phyloP scores from a whole-genome alignment of 2,113 vertebrate genomes.

The Campylorhamphus procurvoides region DNA sequence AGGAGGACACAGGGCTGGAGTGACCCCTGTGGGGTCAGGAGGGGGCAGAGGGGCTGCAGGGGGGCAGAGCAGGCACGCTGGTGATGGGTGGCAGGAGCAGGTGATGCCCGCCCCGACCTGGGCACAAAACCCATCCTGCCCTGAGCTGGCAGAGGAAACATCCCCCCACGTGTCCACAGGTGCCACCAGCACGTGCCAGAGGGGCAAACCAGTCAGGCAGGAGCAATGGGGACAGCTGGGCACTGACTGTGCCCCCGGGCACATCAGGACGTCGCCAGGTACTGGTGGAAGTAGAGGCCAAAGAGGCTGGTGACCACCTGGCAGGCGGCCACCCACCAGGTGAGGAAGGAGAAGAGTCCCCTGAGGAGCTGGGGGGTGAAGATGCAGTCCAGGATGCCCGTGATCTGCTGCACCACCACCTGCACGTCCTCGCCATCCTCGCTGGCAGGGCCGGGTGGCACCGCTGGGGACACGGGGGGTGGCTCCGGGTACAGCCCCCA shows the following conservation, averaged over 20 bases:
- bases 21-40: accelerated
- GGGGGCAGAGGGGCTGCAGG: background rate
- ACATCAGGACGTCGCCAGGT: conserved; percentile 82
- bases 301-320: conserved; percentile 92
- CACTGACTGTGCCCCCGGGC: accelerated
- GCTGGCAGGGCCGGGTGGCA: background rate
- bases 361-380: conserved; percentile 86
- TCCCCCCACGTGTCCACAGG: accelerated
- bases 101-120: accelerated
- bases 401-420: conserved; percentile 79
- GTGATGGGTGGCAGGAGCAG: background rate
- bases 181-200: background rate
- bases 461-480: background rate
- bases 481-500: conserved; percentile 79
- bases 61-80: background rate
- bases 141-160: background rate
- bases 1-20: background rate
- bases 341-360: conserved; percentile 88
- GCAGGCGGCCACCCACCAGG: conserved; percentile 94
- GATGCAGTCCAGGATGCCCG: conserved; percentile 68
- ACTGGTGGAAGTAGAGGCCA: conserved; percentile 94
- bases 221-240: background rate
- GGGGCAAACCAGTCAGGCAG: background rate
- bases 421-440: conserved; percentile 78
- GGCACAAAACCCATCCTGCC: accelerated